Evolutionary conservation across 2,113 vertebrate species (phyloP).

Genomic region (Nettapus auritus): DNA sequence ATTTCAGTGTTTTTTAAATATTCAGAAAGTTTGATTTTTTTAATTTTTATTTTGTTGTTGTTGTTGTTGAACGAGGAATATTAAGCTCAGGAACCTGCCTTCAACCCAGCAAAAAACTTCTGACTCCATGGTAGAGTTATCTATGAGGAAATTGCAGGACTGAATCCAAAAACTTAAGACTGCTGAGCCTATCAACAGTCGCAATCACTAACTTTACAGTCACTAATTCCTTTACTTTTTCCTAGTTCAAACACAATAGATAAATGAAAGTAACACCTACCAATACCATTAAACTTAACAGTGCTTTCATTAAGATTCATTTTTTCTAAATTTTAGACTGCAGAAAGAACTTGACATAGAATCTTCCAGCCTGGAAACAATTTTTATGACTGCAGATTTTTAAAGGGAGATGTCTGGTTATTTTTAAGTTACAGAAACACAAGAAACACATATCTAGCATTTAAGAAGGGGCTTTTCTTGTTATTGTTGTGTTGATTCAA

Average conservation of each 20-base stretch:
- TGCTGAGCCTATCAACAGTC: neutral
- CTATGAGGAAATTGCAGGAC: neutral
- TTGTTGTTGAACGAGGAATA: neutral
- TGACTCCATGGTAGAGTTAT: neutral
- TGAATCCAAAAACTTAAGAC: neutral
- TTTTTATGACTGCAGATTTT: slow-evolving; percentile 18
- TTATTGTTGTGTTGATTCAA: neutral
- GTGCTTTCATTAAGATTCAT: neutral
- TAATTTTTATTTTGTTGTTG: neutral
- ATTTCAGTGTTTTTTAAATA: neutral
- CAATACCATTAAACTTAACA: neutral
- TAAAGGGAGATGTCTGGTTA: slow-evolving; percentile 2
- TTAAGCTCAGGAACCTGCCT: neutral
- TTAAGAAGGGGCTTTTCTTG: neutral
- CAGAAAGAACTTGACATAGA: neutral
- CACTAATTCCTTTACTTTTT: neutral
- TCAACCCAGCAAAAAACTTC: neutral
- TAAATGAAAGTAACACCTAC: neutral
- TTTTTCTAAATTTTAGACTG: neutral
- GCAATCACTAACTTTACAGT: neutral
- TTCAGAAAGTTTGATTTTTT: neutral
- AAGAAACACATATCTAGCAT: neutral
- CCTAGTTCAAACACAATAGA: neutral
- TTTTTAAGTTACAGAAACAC: slow-evolving; percentile 1
- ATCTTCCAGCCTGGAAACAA: slow-evolving; percentile 18